A percentile compares a stretch with the other conserved stretches of the same genome.
Evolutionary conservation across 2,888 invertebrate genomes (phyloP).

Genomic region (Pogonocherus hispidulus): DNA sequence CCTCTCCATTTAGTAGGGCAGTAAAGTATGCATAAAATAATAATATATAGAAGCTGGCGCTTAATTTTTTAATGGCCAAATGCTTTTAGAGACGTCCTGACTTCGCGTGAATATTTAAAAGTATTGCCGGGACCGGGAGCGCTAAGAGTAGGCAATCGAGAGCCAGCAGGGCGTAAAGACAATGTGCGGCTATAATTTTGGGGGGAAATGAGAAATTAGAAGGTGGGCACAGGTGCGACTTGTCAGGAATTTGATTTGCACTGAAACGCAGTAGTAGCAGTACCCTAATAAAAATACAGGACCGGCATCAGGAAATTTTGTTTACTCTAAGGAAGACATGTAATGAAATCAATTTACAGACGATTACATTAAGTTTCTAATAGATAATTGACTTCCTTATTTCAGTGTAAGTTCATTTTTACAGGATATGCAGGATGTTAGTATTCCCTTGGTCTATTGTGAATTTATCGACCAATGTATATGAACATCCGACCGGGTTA

Average conservation of each 20-base stretch:
- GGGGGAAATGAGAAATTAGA: conserved; percentile 44
- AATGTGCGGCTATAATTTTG: conserved; percentile 63
- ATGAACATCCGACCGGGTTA: too few relatives aligned
- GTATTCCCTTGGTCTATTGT: too few relatives aligned
- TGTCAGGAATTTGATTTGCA: conserved; percentile 58
- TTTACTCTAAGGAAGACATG: too few relatives aligned
- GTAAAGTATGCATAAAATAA: conserved; percentile 69
- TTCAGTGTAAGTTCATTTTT: too few relatives aligned
- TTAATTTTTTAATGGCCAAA: conserved; percentile 77
- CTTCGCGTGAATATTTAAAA: conserved; percentile 68
- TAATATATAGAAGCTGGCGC: conserved; percentile 68
- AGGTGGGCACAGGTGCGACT: conserved; percentile 55
- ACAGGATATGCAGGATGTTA: too few relatives aligned
- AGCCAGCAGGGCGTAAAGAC: conserved; percentile 60
- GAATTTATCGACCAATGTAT: too few relatives aligned
- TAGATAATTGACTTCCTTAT: too few relatives aligned
- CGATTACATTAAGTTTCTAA: too few relatives aligned
- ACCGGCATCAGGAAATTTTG: too few relatives aligned
- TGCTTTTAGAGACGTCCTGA: conserved; percentile 74
- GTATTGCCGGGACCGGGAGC: conserved; percentile 64
- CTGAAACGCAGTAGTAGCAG: conserved; percentile 32
- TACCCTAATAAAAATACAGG: too few relatives aligned
- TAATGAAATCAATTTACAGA: too few relatives aligned
- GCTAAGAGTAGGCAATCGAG: conserved; percentile 63
- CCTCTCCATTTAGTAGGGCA: conserved; percentile 65